Percentiles rank a stretch among this genome's conserved stretches.
Evolutionary conservation across 2,113 vertebrate genomes (phyloP).

Genomic region (Apaloderma vittatum): DNA sequence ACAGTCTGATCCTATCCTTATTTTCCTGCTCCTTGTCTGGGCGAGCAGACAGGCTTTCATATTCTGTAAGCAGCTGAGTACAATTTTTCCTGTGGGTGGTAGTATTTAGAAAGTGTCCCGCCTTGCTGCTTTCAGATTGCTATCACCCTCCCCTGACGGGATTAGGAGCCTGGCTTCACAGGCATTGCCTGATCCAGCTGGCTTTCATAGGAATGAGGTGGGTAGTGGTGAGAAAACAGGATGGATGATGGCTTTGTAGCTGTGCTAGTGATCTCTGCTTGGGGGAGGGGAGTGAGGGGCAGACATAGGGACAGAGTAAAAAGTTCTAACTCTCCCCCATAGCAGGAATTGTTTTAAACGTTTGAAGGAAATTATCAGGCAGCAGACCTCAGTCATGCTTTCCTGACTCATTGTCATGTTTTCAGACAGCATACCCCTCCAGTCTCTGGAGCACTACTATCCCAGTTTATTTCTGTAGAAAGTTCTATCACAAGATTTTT

Average conservation of each 20-base stretch:
- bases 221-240: slow-evolving; percentile 23
- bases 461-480: background rate
- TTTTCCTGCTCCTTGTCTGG: background rate
- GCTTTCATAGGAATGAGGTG: background rate
- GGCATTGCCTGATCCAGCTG: slow-evolving; percentile 35
- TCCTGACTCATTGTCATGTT: slow-evolving; percentile 41
- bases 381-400: background rate
- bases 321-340: background rate
- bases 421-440: background rate
- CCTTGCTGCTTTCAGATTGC: slow-evolving; percentile 33
- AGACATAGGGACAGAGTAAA: background rate
- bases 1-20: background rate
- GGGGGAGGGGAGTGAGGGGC: background rate
- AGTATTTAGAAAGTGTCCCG: slow-evolving; percentile 33
- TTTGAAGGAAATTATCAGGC: background rate
- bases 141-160: slow-evolving; percentile 15
- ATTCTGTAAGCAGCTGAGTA: background rate
- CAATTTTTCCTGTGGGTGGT: slow-evolving; percentile 56
- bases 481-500: background rate
- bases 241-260: background rate
- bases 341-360: background rate
- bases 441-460: background rate
- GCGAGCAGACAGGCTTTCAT: background rate
- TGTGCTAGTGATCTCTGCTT: background rate
- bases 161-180: slow-evolving; percentile 35